Evolutionary conservation across 2,113 vertebrate species (phyloP), one percentile per base, ranked within the genome.

Genomic region (Egretta garzetta): DNA sequence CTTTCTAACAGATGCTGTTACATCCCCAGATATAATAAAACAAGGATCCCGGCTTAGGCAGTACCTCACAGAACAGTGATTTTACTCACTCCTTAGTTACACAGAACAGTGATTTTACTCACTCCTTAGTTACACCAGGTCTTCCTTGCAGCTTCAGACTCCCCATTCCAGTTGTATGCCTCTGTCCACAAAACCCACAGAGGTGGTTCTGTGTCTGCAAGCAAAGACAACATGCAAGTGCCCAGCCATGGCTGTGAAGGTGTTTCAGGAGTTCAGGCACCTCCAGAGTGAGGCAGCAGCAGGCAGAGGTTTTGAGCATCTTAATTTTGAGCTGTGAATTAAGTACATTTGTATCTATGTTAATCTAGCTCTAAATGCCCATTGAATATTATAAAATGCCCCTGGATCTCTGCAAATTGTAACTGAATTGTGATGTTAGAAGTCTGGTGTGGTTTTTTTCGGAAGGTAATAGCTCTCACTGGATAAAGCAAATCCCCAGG

Each of bases 111-210:
- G 41, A 30, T 70, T 84, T 76, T 84, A 30, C 24, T 14, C 50
- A 52, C 26, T 27, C 24, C 50, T 52, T 27, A 52, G 26, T 52
- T 27, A 24, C 47, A n/a, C 30, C 32, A 22, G 17, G 55, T 83
- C 41, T 75, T 63, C 19, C 23, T 45, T 41, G 63, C 3, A 49
- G 21, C 37, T 73, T 81, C 30, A 27, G 27, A 30, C 8, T 55
- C 41, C 30, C 9, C 15, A 33, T 53, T 50, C 30, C 26, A 18
- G 1, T 8, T 11, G 0, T 6, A 11, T n/a, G 22, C 7, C 20
- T 62, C 49, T 70, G 19, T 19, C 50, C 30, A 33, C 39, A 66
- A 53, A 73, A 79, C 52, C 11, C 14, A 14, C 56, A 20, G 23
- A 73, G 27, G 3, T 14, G n/a, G 23, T 82, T 16, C 15, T 58